Evolutionary conservation across 2,888 invertebrate genomes (phyloP).

Genomic region (Meteorus colon): DNA sequence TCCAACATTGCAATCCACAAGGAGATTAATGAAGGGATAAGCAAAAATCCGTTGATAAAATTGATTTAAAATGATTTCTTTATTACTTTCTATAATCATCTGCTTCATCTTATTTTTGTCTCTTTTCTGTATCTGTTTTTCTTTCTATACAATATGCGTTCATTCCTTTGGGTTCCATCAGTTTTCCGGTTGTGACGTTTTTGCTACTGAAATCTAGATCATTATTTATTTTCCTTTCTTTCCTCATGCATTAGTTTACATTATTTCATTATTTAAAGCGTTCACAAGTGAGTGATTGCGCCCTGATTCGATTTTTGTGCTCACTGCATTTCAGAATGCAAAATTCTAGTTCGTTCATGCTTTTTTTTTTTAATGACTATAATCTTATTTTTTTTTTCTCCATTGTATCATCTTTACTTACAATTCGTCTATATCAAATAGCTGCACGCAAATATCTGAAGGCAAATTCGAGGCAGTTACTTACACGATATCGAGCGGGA

Average conservation of each 20-base stretch:
- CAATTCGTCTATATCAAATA: neutral
- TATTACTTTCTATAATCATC: constrained; percentile 29
- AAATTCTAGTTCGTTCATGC: constrained; percentile 15
- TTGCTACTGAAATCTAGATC: constrained; percentile 51
- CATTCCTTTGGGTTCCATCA: constrained; percentile 55
- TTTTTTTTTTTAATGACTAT: constrained; percentile 4
- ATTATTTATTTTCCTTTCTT: constrained; percentile 31
- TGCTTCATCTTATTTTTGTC: neutral
- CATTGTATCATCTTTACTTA: neutral
- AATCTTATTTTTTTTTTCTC: neutral
- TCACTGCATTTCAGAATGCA: constrained; percentile 21
- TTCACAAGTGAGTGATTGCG: constrained; percentile 44
- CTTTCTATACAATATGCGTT: constrained; percentile 56
- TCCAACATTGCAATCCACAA: too few relatives aligned
- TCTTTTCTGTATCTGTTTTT: constrained; percentile 50
- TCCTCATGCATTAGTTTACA: constrained; percentile 33
- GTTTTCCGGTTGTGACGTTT: constrained; percentile 50
- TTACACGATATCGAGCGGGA: constrained; percentile 48
- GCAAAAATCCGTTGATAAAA: neutral
- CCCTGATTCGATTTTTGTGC: constrained; percentile 50
- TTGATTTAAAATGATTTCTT: constrained; percentile 48
- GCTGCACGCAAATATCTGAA: neutral
- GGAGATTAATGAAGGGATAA: neutral
- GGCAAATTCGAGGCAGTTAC: constrained; percentile 17
- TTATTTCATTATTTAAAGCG: constrained; percentile 41